Percentiles rank a stretch among this genome's conserved stretches.
These are phyloP conservation scores for Saccopteryx leptura DNA, from an alignment of 2,113 vertebrate genomes.

Conservation along the genomic window DNA sequence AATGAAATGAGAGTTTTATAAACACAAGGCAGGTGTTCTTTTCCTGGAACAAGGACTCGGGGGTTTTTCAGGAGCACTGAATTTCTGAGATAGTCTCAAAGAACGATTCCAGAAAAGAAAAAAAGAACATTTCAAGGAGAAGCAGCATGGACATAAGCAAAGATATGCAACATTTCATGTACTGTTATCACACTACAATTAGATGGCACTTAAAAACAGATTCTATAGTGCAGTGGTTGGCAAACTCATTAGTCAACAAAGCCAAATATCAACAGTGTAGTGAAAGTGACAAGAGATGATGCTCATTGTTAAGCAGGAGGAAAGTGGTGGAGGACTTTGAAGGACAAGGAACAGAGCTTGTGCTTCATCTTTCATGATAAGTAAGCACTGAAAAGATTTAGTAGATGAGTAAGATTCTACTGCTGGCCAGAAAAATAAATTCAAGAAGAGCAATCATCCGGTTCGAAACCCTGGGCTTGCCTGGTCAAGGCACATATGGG, in stretches of 20 bases:
- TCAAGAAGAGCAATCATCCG: not conserved
- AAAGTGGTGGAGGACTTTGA: not conserved
- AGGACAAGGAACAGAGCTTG: not conserved
- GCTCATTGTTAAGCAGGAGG: not conserved
- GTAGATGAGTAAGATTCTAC: not conserved
- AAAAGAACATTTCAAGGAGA: not conserved
- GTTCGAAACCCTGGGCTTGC: no score
- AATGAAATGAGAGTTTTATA: not conserved
- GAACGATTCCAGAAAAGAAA: not conserved
- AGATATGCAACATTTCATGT: not conserved
- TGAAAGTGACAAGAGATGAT: not conserved
- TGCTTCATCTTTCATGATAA: not conserved
- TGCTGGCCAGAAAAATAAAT: not conserved
- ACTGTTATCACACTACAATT: not conserved
- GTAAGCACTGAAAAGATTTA: not conserved
- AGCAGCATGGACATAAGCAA: not conserved
- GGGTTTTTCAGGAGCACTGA: not conserved
- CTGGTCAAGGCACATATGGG: no score
- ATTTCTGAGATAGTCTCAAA: constrained; percentile 28
- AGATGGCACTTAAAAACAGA: not conserved
- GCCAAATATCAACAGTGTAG: no score
- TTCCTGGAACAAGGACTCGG: not conserved
- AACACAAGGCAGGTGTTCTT: not conserved
- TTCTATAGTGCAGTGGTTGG: not conserved
- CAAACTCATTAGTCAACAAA: no score